These are phyloP conservation scores for Marasmarcha lunaedactyla DNA, from an alignment of 2,888 invertebrate genomes.

Conservation along the genomic window DNA sequence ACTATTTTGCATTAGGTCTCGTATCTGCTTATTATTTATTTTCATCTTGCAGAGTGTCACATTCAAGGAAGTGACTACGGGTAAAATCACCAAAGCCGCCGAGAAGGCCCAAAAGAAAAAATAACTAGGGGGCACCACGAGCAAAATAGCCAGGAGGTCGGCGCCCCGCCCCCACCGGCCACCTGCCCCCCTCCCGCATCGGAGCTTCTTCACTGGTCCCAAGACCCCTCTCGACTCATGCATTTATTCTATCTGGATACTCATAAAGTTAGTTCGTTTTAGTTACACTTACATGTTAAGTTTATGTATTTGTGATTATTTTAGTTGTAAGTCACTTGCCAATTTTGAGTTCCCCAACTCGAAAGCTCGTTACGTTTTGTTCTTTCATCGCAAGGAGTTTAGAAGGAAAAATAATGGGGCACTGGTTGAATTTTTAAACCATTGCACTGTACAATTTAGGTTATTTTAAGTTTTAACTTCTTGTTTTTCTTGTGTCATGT, in stretches of 20 bases:
- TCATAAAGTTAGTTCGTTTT: constrained; percentile 59
- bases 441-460: constrained; percentile 30
- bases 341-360: constrained; percentile 67
- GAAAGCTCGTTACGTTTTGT: constrained; percentile 73
- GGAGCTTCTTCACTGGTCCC: constrained; percentile 66
- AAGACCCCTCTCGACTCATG: constrained; percentile 41
- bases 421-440: constrained; percentile 52
- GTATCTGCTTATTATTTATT: no score
- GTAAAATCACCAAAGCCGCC: constrained; percentile 98
- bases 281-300: constrained; percentile 65
- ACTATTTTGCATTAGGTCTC: no score
- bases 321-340: constrained; percentile 66
- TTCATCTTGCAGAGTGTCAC: constrained; percentile 74
- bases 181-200: constrained; percentile 34
- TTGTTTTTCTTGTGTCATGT: background rate
- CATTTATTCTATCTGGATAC: constrained; percentile 58
- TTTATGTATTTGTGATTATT: constrained; percentile 67
- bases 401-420: constrained; percentile 76
- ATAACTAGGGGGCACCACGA: constrained; percentile 83
- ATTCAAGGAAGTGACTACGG: constrained; percentile 89
- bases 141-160: constrained; percentile 22
- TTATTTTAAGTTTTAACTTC: constrained; percentile 5
- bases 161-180: constrained; percentile 30
- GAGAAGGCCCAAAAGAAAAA: constrained; percentile 98
- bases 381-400: constrained; percentile 87